These are phyloP conservation scores for Acipenser ruthenus DNA, from an alignment of 2,797 vertebrate genomes.

Conservation along the genomic window DNA sequence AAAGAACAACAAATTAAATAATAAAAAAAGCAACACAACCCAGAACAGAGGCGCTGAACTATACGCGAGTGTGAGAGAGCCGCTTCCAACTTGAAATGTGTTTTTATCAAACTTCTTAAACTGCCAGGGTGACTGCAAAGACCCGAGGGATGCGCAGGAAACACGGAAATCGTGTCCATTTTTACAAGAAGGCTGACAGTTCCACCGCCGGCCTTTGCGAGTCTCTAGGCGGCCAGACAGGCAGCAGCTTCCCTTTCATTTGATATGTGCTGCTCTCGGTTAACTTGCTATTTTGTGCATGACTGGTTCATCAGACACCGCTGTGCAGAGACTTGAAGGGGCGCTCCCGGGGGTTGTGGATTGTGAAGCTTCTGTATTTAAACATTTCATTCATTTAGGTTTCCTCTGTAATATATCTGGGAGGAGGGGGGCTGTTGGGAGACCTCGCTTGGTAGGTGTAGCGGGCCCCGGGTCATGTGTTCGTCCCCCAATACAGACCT, in stretches of 20 bases:
- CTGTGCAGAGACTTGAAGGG: slow-evolving; percentile 27
- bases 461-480: no score
- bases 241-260: slow-evolving; percentile 14
- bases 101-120: neutral
- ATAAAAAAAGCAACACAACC: no score
- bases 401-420: slow-evolving; percentile 31
- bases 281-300: slow-evolving; percentile 29
- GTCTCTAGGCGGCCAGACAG: neutral
- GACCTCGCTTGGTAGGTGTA: slow-evolving; percentile 10
- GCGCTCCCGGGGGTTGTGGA: slow-evolving; percentile 23
- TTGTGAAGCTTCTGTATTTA: slow-evolving; percentile 22
- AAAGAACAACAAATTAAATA: neutral
- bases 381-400: slow-evolving; percentile 31
- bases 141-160: slow-evolving; percentile 16
- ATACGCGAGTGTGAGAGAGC: neutral
- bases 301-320: slow-evolving; percentile 36
- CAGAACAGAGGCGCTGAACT: neutral
- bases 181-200: slow-evolving; percentile 19
- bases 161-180: slow-evolving; percentile 10
- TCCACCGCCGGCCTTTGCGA: slow-evolving; percentile 18
- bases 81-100: slow-evolving; percentile 2
- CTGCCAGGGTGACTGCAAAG: neutral
- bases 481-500: no score
- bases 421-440: slow-evolving; percentile 26
- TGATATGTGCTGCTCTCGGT: slow-evolving; percentile 23